Evolutionary conservation across 2,888 invertebrate species (phyloP).

Genomic region (Eupithecia abbreviata): DNA sequence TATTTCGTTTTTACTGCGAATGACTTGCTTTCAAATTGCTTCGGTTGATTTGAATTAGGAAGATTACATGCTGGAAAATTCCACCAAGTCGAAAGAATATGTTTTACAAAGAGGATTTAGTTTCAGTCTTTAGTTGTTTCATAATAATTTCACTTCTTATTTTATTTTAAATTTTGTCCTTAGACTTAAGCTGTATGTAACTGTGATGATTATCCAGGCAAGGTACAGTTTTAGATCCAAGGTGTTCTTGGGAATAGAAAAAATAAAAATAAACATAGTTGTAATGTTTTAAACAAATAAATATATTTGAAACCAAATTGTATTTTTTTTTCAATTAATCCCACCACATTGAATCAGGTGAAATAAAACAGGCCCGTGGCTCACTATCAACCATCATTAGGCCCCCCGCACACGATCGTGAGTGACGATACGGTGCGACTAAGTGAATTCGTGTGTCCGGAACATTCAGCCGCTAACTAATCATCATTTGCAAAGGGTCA

Average conservation of each 20-base stretch:
- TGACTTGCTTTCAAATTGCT: slow-evolving; percentile 18
- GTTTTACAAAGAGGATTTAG: neutral
- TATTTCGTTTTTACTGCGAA: slow-evolving; percentile 26
- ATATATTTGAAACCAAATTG: neutral
- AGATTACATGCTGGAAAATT: neutral
- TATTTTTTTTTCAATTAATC: neutral
- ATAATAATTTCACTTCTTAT: neutral
- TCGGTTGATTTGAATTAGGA: neutral
- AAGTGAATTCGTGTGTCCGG: slow-evolving; percentile 81
- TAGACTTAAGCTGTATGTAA: neutral
- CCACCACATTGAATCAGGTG: slow-evolving; percentile 30
- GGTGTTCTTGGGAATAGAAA: slow-evolving; percentile 62
- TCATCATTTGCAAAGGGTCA: slow-evolving; percentile 70
- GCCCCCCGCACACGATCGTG: slow-evolving; percentile 34
- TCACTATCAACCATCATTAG: slow-evolving; percentile 45
- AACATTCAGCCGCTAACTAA: slow-evolving; percentile 75
- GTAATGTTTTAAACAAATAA: neutral
- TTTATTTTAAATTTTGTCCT: neutral
- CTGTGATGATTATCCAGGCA: slow-evolving; percentile 6
- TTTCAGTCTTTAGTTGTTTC: neutral
- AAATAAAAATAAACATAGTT: too few relatives aligned
- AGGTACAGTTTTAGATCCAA: slow-evolving; percentile 42
- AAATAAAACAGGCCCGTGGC: slow-evolving; percentile 31
- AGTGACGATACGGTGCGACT: slow-evolving; percentile 45
- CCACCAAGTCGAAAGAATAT: neutral